Evolutionary conservation across 2,888 invertebrate species (phyloP), one percentile per base, ranked within the genome.

Genomic region (Agonopterix subpropinquella): DNA sequence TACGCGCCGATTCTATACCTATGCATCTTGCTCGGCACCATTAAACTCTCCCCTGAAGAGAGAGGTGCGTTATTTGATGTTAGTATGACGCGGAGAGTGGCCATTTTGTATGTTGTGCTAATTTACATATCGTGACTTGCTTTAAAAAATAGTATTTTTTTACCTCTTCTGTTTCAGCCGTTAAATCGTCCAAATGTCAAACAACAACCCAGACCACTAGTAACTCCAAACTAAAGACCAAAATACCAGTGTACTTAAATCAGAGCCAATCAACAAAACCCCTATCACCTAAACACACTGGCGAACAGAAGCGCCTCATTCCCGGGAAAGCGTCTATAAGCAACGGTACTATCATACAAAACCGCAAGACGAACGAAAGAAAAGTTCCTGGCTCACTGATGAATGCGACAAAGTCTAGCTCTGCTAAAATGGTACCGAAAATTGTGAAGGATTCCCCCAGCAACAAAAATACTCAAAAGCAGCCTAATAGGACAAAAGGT

Each of bases 341-440:
- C 41, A 28, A 43, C 43, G 15, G 39, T 48, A 37, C 45, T 5
- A 41, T 8, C 11, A 13, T 28, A 8, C 37, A 13, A 5, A 10
- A 44, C 2, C 55, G 60, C 3, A 61, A 59, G 47, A 44, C 49
- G 5, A 49, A 36, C 28, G 75, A 77, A 11, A 61, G 70, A 2
- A 75, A 68, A 47, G 49, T 67, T 1, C 67, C 76, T 0, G 73
- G 80, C 1, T 86, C 87, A 0, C 58, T 87, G 36, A 91, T 91
- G 70, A 90, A 86, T 57, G 90, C 91, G 1, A 91, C 91, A 0
- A 90, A 90, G 53, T 90, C 90, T 1, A 91, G 91, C 58, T 89
- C 89, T 0, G 91, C 91, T 0, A 90, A 90, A 69, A 80, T 88
- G 49, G 87, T 90, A 4, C 76, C 79, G 0, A 86, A 77, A 58